These are phyloP conservation scores for Paramormyrops hopkinsi DNA, from an alignment of 2,797 vertebrate genomes.

Conservation along the genomic window DNA sequence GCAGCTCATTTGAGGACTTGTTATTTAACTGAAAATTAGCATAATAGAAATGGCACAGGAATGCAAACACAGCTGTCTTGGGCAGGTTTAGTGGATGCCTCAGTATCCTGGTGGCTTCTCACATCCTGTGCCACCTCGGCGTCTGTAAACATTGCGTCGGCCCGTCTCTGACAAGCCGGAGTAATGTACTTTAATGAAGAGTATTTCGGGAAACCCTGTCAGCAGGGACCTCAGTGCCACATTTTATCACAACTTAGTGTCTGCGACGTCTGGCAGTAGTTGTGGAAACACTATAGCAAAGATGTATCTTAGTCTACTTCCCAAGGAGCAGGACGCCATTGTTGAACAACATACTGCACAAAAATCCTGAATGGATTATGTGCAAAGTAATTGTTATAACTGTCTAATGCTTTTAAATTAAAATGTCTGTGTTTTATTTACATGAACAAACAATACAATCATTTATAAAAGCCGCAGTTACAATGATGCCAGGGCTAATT, in stretches of 20 bases:
- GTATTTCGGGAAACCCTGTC: not conserved
- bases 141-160: not conserved
- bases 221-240: not conserved
- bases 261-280: not conserved
- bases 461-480: not conserved
- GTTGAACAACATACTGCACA: not conserved
- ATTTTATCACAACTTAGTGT: not conserved
- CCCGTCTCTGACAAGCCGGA: not conserved
- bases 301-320: not conserved
- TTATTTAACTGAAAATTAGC: not conserved
- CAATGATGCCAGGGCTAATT: not conserved
- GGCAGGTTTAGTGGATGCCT: not conserved
- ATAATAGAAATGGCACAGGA: not conserved
- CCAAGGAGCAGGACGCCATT: not conserved
- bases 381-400: not conserved
- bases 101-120: not conserved
- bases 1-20: not conserved
- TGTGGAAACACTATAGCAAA: not conserved
- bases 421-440: not conserved
- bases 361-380: not conserved
- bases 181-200: slow-evolving; percentile 6
- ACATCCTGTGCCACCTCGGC: not conserved
- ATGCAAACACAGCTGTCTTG: not conserved
- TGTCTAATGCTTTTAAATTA: not conserved
- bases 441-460: not conserved